Percentiles rank a stretch among this genome's conserved stretches.
phyloP scores from a whole-genome alignment of 1,140 invertebrate species.

The Anagrus nilaparvatae region DNA sequence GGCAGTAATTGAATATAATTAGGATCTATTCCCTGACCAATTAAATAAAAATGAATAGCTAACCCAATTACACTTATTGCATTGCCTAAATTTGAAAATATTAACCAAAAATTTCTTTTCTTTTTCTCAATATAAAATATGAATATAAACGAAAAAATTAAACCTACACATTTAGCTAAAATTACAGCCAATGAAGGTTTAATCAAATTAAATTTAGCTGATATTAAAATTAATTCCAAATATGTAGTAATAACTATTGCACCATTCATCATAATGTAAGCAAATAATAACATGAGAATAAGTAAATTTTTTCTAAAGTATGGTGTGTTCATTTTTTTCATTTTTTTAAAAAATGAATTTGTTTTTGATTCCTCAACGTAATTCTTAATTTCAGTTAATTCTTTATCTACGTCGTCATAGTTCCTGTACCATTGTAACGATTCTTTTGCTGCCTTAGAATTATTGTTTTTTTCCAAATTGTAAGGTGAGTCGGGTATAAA shows the following conservation, averaged over 20 bases:
- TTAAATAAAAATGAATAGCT: conserved; percentile 51
- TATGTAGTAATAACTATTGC: conserved; percentile 63
- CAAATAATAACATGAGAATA: conserved; percentile 52
- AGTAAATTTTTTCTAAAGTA: conserved; percentile 50
- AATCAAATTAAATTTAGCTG: conserved; percentile 41
- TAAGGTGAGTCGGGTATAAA: conserved; percentile 64
- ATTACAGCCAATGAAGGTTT: conserved; percentile 46
- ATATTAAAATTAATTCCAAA: conserved; percentile 60
- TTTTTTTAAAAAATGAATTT: conserved; percentile 30
- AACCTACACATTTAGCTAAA: conserved; percentile 53
- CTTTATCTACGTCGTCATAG: background rate
- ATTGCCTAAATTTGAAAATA: conserved; percentile 47
- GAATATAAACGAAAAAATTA: conserved; percentile 47
- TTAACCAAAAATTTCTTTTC: conserved; percentile 56
- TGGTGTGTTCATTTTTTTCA: conserved; percentile 20
- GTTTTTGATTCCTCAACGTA: background rate
- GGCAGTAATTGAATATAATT: conserved; percentile 20
- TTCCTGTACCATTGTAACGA: conserved; percentile 23
- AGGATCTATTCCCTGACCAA: conserved; percentile 37
- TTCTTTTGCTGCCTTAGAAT: conserved; percentile 46
- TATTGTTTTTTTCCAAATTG: conserved; percentile 47
- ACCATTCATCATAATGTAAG: conserved; percentile 64
- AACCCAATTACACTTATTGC: conserved; percentile 45
- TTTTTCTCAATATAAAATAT: conserved; percentile 55
- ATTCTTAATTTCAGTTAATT: conserved; percentile 2